Percentiles rank a stretch among this genome's conserved stretches.
Evolutionary conservation across 1,140 invertebrate species (phyloP).

Genomic region (Eulimnadia texana): DNA sequence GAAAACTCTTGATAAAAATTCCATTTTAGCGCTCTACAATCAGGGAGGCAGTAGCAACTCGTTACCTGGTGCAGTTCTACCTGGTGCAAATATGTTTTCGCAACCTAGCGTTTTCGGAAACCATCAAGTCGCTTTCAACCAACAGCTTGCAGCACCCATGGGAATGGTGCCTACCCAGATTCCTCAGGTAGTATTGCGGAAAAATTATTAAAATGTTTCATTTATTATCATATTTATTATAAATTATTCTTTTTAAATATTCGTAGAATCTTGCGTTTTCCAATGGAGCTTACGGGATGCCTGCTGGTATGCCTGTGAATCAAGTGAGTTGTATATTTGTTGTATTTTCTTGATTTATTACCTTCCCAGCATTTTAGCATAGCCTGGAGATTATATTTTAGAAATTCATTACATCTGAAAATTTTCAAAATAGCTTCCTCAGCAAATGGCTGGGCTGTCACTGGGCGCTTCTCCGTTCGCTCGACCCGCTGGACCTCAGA

Average conservation of each 20-base stretch:
- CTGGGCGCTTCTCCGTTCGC: background rate
- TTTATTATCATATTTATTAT: too few species aligned
- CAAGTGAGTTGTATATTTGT: background rate
- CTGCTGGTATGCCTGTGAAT: background rate
- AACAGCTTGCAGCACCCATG: background rate
- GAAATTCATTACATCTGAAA: background rate
- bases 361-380: too few species aligned
- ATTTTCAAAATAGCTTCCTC: background rate
- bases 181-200: background rate
- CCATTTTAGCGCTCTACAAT: conserved; percentile 79
- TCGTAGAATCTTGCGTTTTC: background rate
- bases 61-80: background rate
- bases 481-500: background rate
- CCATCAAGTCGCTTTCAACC: background rate
- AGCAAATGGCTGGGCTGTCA: background rate
- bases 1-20: conserved; percentile 66
- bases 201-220: too few species aligned
- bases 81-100: conserved; percentile 1
- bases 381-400: too few species aligned
- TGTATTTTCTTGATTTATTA: too few species aligned
- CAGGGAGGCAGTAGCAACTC: conserved; percentile 28
- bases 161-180: background rate
- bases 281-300: background rate
- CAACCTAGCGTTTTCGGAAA: background rate
- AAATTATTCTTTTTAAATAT: too few species aligned